Evolutionary conservation across 2,888 invertebrate species (phyloP).

Genomic region (Geophilus truncorum): DNA sequence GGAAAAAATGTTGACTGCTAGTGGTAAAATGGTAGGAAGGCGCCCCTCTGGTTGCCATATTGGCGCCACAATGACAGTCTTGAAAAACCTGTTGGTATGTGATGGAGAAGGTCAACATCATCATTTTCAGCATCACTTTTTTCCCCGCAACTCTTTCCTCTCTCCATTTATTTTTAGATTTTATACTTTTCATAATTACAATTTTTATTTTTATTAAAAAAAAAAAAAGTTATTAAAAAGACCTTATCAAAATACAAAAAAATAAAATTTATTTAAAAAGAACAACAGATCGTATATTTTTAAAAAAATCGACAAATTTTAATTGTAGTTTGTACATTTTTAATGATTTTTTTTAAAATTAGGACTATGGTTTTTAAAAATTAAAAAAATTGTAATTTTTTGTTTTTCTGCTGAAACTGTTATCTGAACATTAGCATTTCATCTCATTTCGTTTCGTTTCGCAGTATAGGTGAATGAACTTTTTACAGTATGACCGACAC

Average conservation of each 20-base stretch:
- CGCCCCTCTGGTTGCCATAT: background rate
- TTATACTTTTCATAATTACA: background rate
- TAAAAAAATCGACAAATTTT: too few species aligned
- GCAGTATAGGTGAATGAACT: background rate
- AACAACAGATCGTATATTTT: too few species aligned
- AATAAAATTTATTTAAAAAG: background rate
- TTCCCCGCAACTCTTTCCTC: background rate
- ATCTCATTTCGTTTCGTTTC: background rate
- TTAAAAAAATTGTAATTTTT: background rate
- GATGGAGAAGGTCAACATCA: constrained; percentile 20
- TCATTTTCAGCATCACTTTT: constrained; percentile 1
- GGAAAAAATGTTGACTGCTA: too few species aligned
- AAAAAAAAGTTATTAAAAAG: too few species aligned
- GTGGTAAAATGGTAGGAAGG: background rate
- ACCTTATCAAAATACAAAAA: too few species aligned
- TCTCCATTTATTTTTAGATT: background rate
- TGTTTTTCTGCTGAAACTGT: background rate
- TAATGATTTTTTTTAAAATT: background rate
- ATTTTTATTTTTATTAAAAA: background rate
- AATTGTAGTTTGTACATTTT: too few species aligned
- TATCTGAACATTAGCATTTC: background rate
- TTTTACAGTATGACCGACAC: background rate
- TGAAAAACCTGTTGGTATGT: constrained; percentile 12
- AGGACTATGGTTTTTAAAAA: background rate
- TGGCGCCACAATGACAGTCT: constrained; percentile 11